Conservation (phyloP, 2,797 vertebrate genomes). For the Ispidina picta region DNA sequence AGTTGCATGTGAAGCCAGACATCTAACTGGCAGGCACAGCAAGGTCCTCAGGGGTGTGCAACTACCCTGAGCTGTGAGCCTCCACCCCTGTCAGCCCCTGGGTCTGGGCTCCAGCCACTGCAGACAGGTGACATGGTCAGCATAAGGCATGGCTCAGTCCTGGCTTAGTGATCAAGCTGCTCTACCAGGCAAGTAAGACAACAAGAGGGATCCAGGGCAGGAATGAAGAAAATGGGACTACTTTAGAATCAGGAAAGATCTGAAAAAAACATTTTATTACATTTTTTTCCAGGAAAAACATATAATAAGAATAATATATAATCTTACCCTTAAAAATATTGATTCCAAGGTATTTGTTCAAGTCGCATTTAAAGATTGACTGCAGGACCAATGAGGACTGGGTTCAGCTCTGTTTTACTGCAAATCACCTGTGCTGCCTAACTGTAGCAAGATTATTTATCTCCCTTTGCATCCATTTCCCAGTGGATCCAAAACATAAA, state of each 20-base stretch:
- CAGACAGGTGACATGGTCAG: neutral
- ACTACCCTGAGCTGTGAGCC: neutral
- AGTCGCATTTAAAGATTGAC: neutral
- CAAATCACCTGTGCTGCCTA: neutral
- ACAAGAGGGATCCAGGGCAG: neutral
- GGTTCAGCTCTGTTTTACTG: neutral
- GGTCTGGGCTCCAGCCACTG: neutral
- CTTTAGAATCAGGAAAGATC: neutral
- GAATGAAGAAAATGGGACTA: neutral
- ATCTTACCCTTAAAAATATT: neutral
- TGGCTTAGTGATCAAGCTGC: neutral
- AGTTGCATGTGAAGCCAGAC: neutral
- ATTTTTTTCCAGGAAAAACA: neutral
- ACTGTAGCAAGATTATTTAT: neutral
- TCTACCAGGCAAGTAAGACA: neutral
- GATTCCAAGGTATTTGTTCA: neutral
- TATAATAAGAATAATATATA: neutral
- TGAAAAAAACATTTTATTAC: neutral
- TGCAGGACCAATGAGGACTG: neutral
- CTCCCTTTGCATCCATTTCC: neutral
- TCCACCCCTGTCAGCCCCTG: fast-evolving
- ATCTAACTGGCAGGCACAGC: neutral
- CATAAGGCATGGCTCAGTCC: fast-evolving
- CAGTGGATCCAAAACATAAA: neutral
- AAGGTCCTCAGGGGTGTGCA: neutral